Evolutionary conservation across 2,888 invertebrate species (phyloP), one percentile per base, ranked within the genome.

Genomic region (Anagyrus pseudococci): DNA sequence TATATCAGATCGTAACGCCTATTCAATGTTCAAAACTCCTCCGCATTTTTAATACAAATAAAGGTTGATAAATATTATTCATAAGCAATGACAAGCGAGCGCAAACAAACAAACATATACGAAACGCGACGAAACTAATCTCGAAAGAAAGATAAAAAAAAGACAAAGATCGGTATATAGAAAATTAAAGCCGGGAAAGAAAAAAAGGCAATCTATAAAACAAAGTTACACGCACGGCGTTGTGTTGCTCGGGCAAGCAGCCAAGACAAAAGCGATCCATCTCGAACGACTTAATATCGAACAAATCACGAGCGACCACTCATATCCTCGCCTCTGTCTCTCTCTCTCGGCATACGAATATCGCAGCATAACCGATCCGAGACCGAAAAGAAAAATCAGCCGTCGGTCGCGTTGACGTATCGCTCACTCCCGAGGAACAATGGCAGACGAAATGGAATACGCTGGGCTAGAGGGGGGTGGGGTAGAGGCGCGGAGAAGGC

Each of bases 351-450:
- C 33, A 13, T 13, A 37, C 33, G 49, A 22, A 22, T n/a, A n/a
- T 29, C 44, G 33, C 33, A 2, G 29, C 29, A 29, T 43, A 43
- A 46, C 41, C 52, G 33, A 57, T 58, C 40, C 52, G 23, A 8
- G 29, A 4, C 13, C 22, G 17, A 48, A 57, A 43, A 33, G 26
- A 60, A 64, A 64, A 64, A 48, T 56, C 2, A 13, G 57, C 48
- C 44, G 26, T 10, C 58, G 58, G 49, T 58, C 53, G 62, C 56
- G 46, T 41, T 58, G 63, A 63, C 46, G 25, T 54, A 58, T 62
- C 37, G 61, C 41, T 20, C 37, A 10, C 17, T 6, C 44, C 41
- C 22, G 13, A 17, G 26, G 40, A 50, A 63, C 58, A 56, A 64
- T 59, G 19, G 15, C 13, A 44, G 40, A 46, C 40, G 29, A 58